Base-by-base conservation (phyloP, 2,797 vertebrate species). In the Austrolebias charrua region DNA sequence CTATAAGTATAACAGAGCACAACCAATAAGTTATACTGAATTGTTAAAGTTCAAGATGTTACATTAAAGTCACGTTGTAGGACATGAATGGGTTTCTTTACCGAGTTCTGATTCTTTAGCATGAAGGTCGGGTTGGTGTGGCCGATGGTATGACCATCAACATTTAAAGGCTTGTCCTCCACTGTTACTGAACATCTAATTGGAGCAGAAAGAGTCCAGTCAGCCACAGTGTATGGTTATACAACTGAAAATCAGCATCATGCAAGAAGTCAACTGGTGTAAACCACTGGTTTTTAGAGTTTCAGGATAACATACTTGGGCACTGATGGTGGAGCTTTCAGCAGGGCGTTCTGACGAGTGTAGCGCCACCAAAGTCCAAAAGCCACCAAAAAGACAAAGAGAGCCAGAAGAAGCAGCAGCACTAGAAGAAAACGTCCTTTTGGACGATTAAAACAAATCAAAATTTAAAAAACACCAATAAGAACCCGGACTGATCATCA, bases 81-180 rank as follows among this genome's bases (percentile, higher is more conserved):
- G n/a, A 15, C 12, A 43, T 19, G 33, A 10, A 38, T 33, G 4
- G 0, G 16, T 3, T 60, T 55, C 43, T 53, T 79, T 88, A 92
- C 92, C 87, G 69, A 59, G 28, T 89, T 79, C 46, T 89, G 73
- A 44, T 83, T 89, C 66, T 86, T 92, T 14, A 89, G 75, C 42
- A 89, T 71, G 78, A 93, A 94, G 4, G 91, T 85, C 10, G 90
- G 90, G 83, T 92, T 93, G 66, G 85, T n/a, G 11, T 92, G 92
- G 60, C 88, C 90, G 0, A 48, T 84, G 38, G 63, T 54, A 5
- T 66, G 70, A 69, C 8, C 4, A 16, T 80, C 71, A 2, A 66
- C 20, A 52, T 14, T 35, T 40, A 61, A 15, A 60, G 60, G 20
- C 16, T 86, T 90, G 40, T 1, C 53, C 18, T 86, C 84, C 1